Percentiles rank a stretch among this genome's conserved stretches.
These are phyloP conservation scores for Mesorhabditis belari DNA, from an alignment of 2,888 invertebrate genomes.

Conservation along the genomic window DNA sequence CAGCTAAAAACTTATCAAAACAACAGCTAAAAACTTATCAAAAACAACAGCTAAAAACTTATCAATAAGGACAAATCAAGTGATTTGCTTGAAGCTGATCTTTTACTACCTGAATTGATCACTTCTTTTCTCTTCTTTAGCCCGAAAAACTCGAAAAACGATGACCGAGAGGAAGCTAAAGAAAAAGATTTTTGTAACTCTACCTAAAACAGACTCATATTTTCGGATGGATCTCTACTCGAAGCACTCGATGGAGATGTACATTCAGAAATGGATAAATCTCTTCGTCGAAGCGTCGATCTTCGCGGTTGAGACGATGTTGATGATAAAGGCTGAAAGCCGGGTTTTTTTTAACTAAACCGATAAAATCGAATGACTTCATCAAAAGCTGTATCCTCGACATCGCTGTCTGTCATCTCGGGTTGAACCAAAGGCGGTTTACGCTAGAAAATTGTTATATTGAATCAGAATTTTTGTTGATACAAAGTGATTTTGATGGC, in stretches of 20 bases:
- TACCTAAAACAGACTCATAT: constrained; percentile 35
- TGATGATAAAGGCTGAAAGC: constrained; percentile 2
- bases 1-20: no score
- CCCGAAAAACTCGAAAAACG: constrained; percentile 44
- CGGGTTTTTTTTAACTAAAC: constrained; percentile 9
- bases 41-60: no score
- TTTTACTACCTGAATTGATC: background rate
- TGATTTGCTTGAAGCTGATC: background rate
- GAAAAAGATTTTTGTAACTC: background rate
- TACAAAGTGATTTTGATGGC: background rate
- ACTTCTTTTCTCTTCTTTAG: constrained; percentile 7
- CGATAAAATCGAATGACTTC: constrained; percentile 29
- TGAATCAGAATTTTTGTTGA: constrained; percentile 1
- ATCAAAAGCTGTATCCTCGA: constrained; percentile 24
- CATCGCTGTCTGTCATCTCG: constrained; percentile 44
- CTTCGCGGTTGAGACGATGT: background rate
- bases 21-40: no score
- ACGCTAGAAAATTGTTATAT: background rate
- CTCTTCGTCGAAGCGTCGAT: constrained; percentile 19
- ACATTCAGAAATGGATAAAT: constrained; percentile 32
- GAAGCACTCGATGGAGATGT: constrained; percentile 45
- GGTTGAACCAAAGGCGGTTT: constrained; percentile 44
- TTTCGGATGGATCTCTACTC: constrained; percentile 42
- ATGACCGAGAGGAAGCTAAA: constrained; percentile 44
- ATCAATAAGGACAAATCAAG: background rate